phyloP scores from a whole-genome alignment of 2,113 vertebrate species.

The Pelecanus crispus region DNA sequence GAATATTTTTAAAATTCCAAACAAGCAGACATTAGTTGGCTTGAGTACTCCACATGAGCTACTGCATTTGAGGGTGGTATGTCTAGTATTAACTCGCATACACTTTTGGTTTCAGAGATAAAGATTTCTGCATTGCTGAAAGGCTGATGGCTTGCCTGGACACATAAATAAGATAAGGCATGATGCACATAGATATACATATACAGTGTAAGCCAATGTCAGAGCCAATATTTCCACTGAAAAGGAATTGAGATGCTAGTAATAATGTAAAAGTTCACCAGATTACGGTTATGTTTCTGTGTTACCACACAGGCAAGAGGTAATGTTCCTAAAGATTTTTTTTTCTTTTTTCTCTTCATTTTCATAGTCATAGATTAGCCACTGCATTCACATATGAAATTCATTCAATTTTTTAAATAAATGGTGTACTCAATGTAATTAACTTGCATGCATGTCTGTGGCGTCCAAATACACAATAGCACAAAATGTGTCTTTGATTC shows the following conservation, averaged over 20 bases:
- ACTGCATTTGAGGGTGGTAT: neutral
- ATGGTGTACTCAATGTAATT: neutral
- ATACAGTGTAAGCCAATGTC: neutral
- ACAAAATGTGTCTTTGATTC: conserved; percentile 37
- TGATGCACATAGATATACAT: neutral
- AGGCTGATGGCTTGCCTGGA: neutral
- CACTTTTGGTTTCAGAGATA: neutral
- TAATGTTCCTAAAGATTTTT: neutral
- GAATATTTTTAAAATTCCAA: neutral
- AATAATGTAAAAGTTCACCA: neutral
- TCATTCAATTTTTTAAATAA: neutral
- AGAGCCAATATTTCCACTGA: neutral
- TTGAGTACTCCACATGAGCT: neutral
- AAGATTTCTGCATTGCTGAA: neutral
- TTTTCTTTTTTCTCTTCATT: neutral
- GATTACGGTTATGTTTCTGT: neutral
- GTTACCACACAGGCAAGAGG: neutral
- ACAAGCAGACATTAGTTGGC: neutral
- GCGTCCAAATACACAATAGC: conserved; percentile 10
- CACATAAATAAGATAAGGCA: neutral
- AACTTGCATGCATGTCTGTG: neutral
- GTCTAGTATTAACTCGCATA: neutral
- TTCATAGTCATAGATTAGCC: neutral
- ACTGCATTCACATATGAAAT: neutral
- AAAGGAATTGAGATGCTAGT: neutral